Base-by-base conservation (phyloP, 2,113 vertebrate species). In the Hemibagrus wyckioides region DNA sequence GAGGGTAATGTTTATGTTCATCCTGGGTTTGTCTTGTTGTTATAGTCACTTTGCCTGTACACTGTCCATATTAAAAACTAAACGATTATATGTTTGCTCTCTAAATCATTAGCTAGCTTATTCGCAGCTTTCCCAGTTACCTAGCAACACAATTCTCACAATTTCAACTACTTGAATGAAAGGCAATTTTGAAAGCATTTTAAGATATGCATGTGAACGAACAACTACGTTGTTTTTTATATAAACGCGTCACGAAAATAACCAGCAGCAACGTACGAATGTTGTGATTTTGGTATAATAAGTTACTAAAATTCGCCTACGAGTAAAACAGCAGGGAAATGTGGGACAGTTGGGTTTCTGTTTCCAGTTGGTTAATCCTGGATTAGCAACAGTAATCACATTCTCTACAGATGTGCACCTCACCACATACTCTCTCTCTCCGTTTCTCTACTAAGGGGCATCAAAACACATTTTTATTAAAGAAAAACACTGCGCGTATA, bases 321-420 rank as follows among this genome's bases (percentile, higher is more conserved):
- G 25, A 10, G 19, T 28, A 21, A 3, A 50, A 54, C 44, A 11
- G 17, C 17, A 33, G n/a, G 39, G 15, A 67, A 65, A 52, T 33
- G 28, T 65, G 48, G 50, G 28, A 52, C 75, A 73, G 33, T 25
- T 73, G 61, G 4, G 57, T 63, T 41, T 54, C 15, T 9, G 17
- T 79, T 83, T 63, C 28, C 85, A 76, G 56, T 19, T 41, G 73
- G 33, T n/a, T 56, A 82, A 84, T 77, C 77, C 59, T 85, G 52
- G 33, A 88, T 90, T 87, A 85, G 65, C 57, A 86, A 88, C 88
- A 56, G 85, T 85, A 84, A 84, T 87, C 30, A 82, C 77, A 3
- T 85, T 87, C 80, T 77, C 86, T 89, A 80, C 89, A 91, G 88
- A 85, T 91, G 84, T 81, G 30, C 56, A 76, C 80, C 56, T 65